Evolutionary conservation across 1,140 invertebrate genomes (phyloP).

Genomic region (Laupala kohalensis): DNA sequence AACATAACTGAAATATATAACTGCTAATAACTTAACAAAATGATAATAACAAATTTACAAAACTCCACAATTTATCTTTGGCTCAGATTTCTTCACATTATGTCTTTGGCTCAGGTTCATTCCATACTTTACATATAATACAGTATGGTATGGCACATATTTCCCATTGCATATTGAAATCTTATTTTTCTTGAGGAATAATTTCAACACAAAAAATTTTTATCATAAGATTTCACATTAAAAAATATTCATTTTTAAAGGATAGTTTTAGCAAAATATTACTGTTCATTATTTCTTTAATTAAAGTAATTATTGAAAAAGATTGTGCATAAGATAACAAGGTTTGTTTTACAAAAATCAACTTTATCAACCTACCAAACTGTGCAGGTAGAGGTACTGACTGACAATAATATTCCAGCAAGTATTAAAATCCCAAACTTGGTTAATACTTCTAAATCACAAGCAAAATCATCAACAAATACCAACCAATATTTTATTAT

Average conservation of each 20-base stretch:
- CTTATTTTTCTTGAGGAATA: not conserved
- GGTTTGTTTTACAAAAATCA: no score
- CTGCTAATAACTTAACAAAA: not conserved
- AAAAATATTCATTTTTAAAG: no score
- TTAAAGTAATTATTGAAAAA: not conserved
- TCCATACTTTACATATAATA: not conserved
- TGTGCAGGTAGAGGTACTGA: no score
- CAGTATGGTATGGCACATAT: not conserved
- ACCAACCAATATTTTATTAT: no score
- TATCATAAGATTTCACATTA: no score
- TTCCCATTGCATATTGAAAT: not conserved
- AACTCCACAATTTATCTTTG: conserved; percentile 3
- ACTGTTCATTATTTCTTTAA: not conserved
- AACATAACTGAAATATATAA: not conserved
- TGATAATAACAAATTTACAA: not conserved
- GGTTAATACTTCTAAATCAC: no score
- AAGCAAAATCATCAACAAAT: no score
- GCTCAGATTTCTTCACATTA: not conserved
- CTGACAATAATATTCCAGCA: no score
- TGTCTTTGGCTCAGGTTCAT: not conserved
- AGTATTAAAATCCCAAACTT: no score
- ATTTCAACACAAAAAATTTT: no score
- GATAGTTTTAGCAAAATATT: no score
- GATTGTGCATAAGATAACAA: not conserved
- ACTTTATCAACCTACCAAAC: no score